A percentile compares a stretch with the other conserved stretches of the same genome.
Evolutionary conservation across 2,113 vertebrate species (phyloP).

Genomic region (Rattus norvegicus): GRCr8 NC_086019.1:152154001-152154500

Average conservation of each 20-base stretch:
- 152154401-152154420: neutral
- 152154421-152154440: neutral
- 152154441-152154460: neutral
- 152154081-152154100: neutral
- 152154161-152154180: neutral
- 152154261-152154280: neutral
- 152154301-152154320: neutral
- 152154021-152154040: neutral
- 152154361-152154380: neutral
- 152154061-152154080: neutral
- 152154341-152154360: neutral
- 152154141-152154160: neutral
- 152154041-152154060: neutral
- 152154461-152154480: neutral
- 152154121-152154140: neutral
- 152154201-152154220: neutral
- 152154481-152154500: constrained; percentile 13
- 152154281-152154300: neutral
- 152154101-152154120: neutral
- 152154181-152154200: neutral
- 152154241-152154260: neutral
- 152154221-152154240: neutral
- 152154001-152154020: neutral
- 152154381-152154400: constrained; percentile 30
- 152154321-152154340: neutral